A percentile compares a stretch with the other conserved stretches of the same genome.
These are phyloP conservation scores for Antitype chi DNA, from an alignment of 2,888 invertebrate species.

Conservation along the genomic window DNA sequence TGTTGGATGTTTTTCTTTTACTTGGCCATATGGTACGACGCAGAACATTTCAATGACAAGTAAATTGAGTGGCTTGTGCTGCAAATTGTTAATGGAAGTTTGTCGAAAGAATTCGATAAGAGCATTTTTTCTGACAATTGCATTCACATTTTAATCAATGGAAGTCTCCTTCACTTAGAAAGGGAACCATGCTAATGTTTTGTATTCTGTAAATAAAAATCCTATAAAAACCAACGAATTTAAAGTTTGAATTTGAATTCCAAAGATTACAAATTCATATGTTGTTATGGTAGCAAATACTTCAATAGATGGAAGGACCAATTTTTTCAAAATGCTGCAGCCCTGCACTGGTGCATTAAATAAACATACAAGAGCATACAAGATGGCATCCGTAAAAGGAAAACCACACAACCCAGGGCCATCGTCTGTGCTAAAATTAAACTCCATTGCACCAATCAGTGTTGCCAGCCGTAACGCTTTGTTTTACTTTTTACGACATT, in stretches of 20 bases:
- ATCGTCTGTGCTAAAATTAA: conserved; percentile 76
- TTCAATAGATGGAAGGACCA: neutral
- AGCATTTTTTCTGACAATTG: neutral
- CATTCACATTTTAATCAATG: neutral
- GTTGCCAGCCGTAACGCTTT: conserved; percentile 64
- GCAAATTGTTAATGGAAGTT: conserved; percentile 28
- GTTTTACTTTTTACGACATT: conserved; percentile 66
- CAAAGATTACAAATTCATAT: neutral
- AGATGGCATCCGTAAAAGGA: conserved; percentile 71
- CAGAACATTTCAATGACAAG: conserved; percentile 45
- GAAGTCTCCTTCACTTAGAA: neutral
- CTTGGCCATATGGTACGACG: conserved; percentile 22
- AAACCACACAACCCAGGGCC: conserved; percentile 69
- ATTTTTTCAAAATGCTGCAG: conserved; percentile 14
- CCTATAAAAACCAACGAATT: too few relatives aligned
- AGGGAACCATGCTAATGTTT: neutral
- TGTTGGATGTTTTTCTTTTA: conserved; percentile 34
- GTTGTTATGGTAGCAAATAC: neutral
- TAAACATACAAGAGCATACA: conserved; percentile 57
- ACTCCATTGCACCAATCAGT: conserved; percentile 75
- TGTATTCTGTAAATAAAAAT: neutral
- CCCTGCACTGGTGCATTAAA: conserved; percentile 31
- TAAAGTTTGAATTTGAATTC: neutral
- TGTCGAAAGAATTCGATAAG: neutral
- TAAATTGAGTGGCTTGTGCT: conserved; percentile 22